phyloP scores from a whole-genome alignment of 2,888 invertebrate genomes.

The Parasteatoda lunata region DNA sequence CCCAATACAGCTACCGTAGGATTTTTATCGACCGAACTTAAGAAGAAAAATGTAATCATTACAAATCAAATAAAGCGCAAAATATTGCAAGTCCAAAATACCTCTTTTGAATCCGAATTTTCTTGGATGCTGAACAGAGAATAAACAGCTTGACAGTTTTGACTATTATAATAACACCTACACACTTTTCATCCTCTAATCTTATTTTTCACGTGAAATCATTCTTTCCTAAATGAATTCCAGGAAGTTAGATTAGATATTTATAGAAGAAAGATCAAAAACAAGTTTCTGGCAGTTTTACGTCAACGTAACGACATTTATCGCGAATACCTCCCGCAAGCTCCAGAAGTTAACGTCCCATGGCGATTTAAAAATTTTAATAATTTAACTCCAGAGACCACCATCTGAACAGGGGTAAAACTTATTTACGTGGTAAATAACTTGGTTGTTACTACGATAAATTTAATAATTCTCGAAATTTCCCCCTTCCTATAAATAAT shows the following conservation, averaged over 20 bases:
- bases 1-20: too few relatives aligned
- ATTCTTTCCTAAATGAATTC: background rate
- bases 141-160: too few relatives aligned
- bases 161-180: too few relatives aligned
- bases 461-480: conserved; percentile 27
- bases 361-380: background rate
- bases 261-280: background rate
- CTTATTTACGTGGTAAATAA: conserved; percentile 47
- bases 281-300: background rate
- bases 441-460: conserved; percentile 26
- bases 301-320: background rate
- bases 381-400: background rate
- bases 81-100: too few relatives aligned
- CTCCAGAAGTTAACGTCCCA: background rate
- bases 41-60: too few relatives aligned
- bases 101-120: too few relatives aligned
- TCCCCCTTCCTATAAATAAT: conserved; percentile 12
- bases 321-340: background rate
- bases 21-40: too few relatives aligned
- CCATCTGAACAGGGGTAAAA: background rate
- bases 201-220: too few relatives aligned
- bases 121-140: too few relatives aligned
- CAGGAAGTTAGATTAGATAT: background rate
- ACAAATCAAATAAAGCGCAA: too few relatives aligned
- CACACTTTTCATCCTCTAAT: too few relatives aligned